Percentiles rank a stretch among this genome's conserved stretches.
Evolutionary conservation across 2,888 invertebrate species (phyloP).

Genomic region (Sipunculus nudus): DNA sequence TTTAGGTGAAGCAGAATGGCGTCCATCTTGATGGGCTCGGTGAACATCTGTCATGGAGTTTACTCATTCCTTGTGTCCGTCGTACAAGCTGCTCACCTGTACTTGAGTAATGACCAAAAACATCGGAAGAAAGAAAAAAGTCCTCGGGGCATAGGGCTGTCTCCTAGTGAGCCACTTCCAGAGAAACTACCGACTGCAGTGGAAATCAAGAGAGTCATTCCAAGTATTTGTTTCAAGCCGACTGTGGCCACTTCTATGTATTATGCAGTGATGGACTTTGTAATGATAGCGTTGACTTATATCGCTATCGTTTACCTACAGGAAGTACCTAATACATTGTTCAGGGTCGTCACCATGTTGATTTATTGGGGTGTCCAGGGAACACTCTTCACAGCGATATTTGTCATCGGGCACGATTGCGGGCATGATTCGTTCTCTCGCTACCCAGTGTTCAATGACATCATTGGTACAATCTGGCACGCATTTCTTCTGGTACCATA

Average conservation of each 20-base stretch:
- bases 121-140: too few species aligned
- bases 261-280: constrained; percentile 51
- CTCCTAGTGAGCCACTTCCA: constrained; percentile 22
- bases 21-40: too few species aligned
- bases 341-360: constrained; percentile 33
- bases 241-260: constrained; percentile 48
- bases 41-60: too few species aligned
- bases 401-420: constrained; percentile 48
- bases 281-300: constrained; percentile 42
- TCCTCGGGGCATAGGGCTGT: too few species aligned
- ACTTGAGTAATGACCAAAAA: too few species aligned
- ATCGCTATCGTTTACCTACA: constrained; percentile 19
- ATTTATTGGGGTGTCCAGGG: constrained; percentile 58
- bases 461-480: constrained; percentile 53
- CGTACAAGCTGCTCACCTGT: too few species aligned
- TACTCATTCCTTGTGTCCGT: too few species aligned
- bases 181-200: constrained; percentile 51
- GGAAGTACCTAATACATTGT: constrained; percentile 17
- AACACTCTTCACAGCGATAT: constrained; percentile 55
- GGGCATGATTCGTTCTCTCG: neutral
- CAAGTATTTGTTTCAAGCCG: constrained; percentile 53
- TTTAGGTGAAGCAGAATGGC: too few species aligned
- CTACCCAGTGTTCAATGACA: constrained; percentile 49
- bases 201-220: constrained; percentile 55
- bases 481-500: constrained; percentile 55